Conservation (phyloP, 1,140 invertebrate species). For the Macrobrachium nipponense region DNA sequence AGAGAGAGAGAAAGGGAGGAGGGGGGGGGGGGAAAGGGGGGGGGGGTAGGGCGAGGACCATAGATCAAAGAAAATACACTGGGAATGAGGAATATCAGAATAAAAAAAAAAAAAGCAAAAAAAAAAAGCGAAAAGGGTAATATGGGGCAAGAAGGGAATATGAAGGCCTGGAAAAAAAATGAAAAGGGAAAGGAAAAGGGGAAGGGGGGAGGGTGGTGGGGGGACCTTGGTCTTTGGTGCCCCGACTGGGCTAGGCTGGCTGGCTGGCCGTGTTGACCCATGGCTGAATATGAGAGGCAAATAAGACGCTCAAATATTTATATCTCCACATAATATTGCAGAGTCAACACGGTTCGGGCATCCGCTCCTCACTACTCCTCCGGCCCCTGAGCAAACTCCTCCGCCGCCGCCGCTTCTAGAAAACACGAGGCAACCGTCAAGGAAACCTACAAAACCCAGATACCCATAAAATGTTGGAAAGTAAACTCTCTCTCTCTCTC, state of each 20-base stretch:
- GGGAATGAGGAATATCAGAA: neutral
- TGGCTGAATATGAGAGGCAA: conserved; percentile 16
- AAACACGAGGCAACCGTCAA: neutral
- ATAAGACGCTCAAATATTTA: conserved; percentile 34
- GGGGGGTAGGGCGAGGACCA: neutral
- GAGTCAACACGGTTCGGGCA: conserved; percentile 10
- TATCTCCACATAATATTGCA: conserved; percentile 41
- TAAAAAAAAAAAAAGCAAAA: neutral
- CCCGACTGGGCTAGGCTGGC: too few relatives aligned
- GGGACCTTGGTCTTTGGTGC: too few relatives aligned
- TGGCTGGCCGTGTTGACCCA: conserved; percentile 3
- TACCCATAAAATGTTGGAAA: too few relatives aligned
- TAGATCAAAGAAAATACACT: neutral
- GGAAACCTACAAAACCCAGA: neutral
- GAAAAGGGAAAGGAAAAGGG: neutral
- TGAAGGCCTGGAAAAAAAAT: neutral
- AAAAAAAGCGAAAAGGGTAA: neutral
- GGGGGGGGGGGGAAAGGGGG: neutral
- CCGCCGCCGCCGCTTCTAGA: too few relatives aligned
- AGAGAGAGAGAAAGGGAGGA: neutral
- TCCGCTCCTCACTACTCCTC: neutral
- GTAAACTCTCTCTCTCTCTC: too few relatives aligned
- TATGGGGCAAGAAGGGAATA: neutral
- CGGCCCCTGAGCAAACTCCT: too few relatives aligned
- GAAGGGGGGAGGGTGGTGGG: neutral